Base-by-base conservation (phyloP, 2,113 vertebrate species). In the Passer montanus region DNA sequence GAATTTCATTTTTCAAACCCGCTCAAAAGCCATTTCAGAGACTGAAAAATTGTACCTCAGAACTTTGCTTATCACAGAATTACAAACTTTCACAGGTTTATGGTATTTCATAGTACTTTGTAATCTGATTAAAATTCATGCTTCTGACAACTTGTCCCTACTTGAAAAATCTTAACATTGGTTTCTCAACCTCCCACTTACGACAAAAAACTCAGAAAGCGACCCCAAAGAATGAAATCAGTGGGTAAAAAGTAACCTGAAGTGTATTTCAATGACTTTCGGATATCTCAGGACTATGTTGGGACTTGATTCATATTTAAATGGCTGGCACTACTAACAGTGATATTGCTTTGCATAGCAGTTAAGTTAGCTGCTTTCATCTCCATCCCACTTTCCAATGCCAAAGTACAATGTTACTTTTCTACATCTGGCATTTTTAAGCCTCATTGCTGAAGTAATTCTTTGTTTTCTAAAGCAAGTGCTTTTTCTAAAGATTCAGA, bases 121-220 rank as follows among this genome's bases (percentile, higher is more conserved):
- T 64, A 81, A 92, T 84, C 43, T 93, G 68, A 79, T 59, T 91
- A 91, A 84, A 95, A 90, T 67, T 81, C 35, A 84, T 49, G 39
- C 17, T 89, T 89, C 52, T 91, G 56, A 75, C 43, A 86, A 41
- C 33, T 58, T 59, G 14, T 74, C 26, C 21, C 55, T 53, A 52
- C 75, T 41, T 81, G 39, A 92, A 93, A 93, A 87, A 91, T 55
- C 58, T 69, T 58, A 55, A 41, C 26, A 50, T 76, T 56, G 13
- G 11, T 73, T 94, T 87, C 41, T 76, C 7, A 2, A 24, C 62
- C 39, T 89, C 41, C 31, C 27, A 67, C 14, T 59, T 87, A 37
- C n/a, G 31, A 87, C 10, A 70, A 62, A 55, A 92, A 86, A 35
- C 18, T 76, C n/a, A 28, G 46, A 92, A 90, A 90, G 28, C 0